Evolutionary conservation across 1,140 invertebrate species (phyloP).

Genomic region (Cephus cinctus): DNA sequence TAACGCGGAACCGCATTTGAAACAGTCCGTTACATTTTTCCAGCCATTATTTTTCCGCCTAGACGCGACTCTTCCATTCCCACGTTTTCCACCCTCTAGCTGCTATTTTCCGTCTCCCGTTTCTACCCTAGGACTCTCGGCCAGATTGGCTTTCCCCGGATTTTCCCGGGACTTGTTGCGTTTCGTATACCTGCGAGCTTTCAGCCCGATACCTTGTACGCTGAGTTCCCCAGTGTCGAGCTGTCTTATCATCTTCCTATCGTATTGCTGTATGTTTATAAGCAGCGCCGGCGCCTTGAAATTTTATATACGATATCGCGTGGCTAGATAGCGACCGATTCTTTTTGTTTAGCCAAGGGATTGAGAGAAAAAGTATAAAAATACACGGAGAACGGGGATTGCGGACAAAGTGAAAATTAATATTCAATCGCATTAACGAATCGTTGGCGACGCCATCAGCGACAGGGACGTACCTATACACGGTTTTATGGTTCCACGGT

Average conservation of each 20-base stretch:
- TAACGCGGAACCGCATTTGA: constrained; percentile 13
- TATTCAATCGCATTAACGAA: constrained; percentile 55
- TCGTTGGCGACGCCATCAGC: constrained; percentile 40
- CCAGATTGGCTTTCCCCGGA: too few species aligned
- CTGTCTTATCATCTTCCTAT: too few species aligned
- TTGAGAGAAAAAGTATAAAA: constrained; percentile 20
- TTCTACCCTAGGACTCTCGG: too few species aligned
- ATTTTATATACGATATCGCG: constrained; percentile 10
- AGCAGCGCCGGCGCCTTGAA: too few species aligned
- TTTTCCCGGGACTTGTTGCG: too few species aligned
- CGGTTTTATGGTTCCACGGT: constrained; percentile 5
- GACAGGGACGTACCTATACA: constrained; percentile 19
- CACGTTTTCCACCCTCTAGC: neutral
- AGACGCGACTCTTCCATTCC: neutral
- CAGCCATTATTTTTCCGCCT: too few species aligned
- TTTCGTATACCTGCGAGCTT: too few species aligned
- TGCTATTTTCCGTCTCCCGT: too few species aligned
- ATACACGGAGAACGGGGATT: constrained; percentile 28
- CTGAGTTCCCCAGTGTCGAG: too few species aligned
- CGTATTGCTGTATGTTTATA: too few species aligned
- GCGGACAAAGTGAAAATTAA: constrained; percentile 51
- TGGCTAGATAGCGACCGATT: constrained; percentile 1
- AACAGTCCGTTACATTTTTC: too few species aligned
- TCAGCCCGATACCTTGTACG: too few species aligned
- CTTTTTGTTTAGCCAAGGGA: neutral